A percentile compares a stretch with the other conserved stretches of the same genome.
phyloP scores from a whole-genome alignment of 2,113 vertebrate genomes.

The Crotalus tigris region DNA sequence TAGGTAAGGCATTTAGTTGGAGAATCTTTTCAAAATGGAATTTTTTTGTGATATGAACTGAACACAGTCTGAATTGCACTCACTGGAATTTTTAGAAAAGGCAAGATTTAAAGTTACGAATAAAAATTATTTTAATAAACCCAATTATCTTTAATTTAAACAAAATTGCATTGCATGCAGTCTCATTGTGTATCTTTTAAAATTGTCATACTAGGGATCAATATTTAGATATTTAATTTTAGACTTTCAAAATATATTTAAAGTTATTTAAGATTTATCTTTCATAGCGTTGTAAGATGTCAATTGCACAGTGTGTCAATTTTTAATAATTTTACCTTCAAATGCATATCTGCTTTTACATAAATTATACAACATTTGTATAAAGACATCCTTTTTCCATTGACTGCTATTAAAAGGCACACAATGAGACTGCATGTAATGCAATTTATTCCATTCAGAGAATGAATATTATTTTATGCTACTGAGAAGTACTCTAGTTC shows the following conservation, averaged over 20 bases:
- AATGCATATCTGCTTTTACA: background rate
- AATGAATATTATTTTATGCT: background rate
- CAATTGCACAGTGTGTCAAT: background rate
- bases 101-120: slow-evolving; percentile 33
- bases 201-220: slow-evolving; percentile 41
- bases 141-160: slow-evolving; percentile 40
- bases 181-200: background rate
- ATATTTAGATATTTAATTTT: slow-evolving; percentile 36
- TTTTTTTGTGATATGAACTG: slow-evolving; percentile 17
- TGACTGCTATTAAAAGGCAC: background rate
- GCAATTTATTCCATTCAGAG: background rate
- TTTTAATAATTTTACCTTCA: background rate
- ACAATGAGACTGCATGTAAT: background rate
- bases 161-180: slow-evolving; percentile 5
- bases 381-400: background rate
- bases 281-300: background rate
- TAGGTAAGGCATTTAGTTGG: slow-evolving; percentile 29
- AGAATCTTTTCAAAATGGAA: slow-evolving; percentile 6
- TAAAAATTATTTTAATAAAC: slow-evolving; percentile 51
- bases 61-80: slow-evolving; percentile 40
- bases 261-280: slow-evolving; percentile 6
- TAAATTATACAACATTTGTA: background rate
- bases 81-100: slow-evolving; percentile 52
- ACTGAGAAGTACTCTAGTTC: background rate
- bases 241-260: slow-evolving; percentile 35